These are phyloP conservation scores for Geotrypetes seraphini DNA, from an alignment of 2,797 vertebrate species.

Conservation along the genomic window DNA sequence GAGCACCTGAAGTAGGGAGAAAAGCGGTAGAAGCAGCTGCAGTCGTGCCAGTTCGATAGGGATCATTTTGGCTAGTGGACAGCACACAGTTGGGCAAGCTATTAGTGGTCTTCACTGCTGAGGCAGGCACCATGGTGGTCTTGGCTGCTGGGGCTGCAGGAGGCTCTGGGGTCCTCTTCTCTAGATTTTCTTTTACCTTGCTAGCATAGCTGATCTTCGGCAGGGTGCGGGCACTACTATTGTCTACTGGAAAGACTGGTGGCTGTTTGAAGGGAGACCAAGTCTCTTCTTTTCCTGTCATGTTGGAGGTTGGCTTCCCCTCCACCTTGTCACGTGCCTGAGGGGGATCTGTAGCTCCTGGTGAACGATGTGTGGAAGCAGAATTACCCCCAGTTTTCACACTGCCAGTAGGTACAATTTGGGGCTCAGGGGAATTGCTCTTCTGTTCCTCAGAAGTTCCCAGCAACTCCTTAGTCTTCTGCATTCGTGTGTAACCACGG, in stretches of 20 bases:
- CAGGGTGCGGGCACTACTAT: slow-evolving; percentile 74
- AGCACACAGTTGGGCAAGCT: slow-evolving; percentile 21
- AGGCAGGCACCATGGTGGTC: too few relatives aligned
- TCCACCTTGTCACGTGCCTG: slow-evolving; percentile 8
- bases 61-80: background rate
- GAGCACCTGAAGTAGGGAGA: slow-evolving; percentile 11
- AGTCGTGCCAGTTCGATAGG: too few relatives aligned
- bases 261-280: slow-evolving; percentile 69
- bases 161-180: too few relatives aligned
- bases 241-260: slow-evolving; percentile 71
- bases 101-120: slow-evolving; percentile 18
- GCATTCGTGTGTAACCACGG: slow-evolving; percentile 6
- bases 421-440: background rate
- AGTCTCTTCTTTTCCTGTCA: too few relatives aligned
- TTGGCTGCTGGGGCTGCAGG: too few relatives aligned
- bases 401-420: background rate
- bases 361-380: too few relatives aligned
- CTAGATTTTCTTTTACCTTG: slow-evolving; percentile 72
- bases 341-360: too few relatives aligned
- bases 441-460: slow-evolving; percentile 1
- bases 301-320: too few relatives aligned
- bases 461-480: slow-evolving; percentile 1
- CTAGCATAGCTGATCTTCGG: slow-evolving; percentile 76
- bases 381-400: background rate
- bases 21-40: too few relatives aligned